Evolutionary conservation across 2,888 invertebrate genomes (phyloP), one percentile per base, ranked within the genome.

Genomic region (Tetragonula carbonaria): DNA sequence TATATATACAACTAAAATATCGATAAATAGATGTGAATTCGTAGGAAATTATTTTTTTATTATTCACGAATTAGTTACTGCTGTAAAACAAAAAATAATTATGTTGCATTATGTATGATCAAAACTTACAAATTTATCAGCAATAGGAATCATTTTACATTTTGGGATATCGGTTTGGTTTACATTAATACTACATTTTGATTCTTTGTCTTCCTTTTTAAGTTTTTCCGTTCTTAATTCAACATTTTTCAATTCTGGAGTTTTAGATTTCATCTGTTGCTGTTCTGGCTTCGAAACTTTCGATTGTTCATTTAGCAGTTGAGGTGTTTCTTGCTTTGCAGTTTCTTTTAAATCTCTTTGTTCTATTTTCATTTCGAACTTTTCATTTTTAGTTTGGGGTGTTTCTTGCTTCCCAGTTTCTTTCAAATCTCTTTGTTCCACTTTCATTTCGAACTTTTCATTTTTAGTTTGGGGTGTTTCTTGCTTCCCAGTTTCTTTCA

Each of bases 61-160:
- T 16, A 23, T 62, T 11, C 4, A 11, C 51, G 18, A 45, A 45
- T 45, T 51, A 68, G 23, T 51, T 28, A 68, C 28, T 68, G 13
- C 14, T 45, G 23, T 28, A 33, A 70, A 33, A 21, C 6, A 21
- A 70, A 3, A 51, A 18, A 13, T 50, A 18, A 67, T n/a, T 23
- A 23, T 68, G 1, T 51, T 13, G 4, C 8, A 51, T 18, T 68
- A 51, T 18, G 16, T 62, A 21, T 28, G 16, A 21, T 6, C 38
- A 3, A 51, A 53, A 81, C 82, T 78, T 82, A 83, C 85, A n/a
- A 68, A 57, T 55, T 55, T 51, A 21, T 23, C n/a, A 21, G 67
- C 18, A 38, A 88, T 71, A 0, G 84, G 86, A 33, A 62, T 78
- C 63, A 62, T 71, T 53, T 73, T 83, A 57, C 51, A 68, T 53